Percentiles rank a stretch among this genome's conserved stretches.
Evolutionary conservation across 1,140 invertebrate genomes (phyloP).

Genomic region (Coptotermes formosanus): DNA sequence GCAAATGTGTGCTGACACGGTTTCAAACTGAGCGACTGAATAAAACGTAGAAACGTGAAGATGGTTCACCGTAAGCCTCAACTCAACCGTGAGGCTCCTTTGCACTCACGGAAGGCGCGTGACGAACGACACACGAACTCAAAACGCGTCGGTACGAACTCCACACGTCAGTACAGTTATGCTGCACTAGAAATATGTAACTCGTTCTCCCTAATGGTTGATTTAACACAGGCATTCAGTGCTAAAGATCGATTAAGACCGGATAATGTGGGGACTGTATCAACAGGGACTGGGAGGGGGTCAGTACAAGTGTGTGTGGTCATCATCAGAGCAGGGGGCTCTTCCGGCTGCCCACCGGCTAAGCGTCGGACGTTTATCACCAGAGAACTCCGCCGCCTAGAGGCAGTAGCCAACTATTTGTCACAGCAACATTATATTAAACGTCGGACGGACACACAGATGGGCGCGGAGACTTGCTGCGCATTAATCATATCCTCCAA

Average conservation of each 20-base stretch:
- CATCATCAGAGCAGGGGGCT: constrained; percentile 6
- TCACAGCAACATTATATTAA: constrained; percentile 26
- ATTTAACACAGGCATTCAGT: background rate
- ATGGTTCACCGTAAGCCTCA: no score
- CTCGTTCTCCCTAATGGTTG: background rate
- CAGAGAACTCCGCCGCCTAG: background rate
- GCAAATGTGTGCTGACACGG: no score
- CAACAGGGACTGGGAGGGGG: background rate
- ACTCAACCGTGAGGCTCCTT: no score
- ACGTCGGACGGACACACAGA: constrained; percentile 10
- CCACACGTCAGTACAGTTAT: no score
- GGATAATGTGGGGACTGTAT: background rate
- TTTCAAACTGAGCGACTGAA: no score
- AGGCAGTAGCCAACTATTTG: background rate
- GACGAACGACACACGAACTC: no score
- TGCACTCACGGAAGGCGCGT: no score
- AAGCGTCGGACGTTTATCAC: constrained; percentile 22
- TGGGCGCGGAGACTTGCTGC: background rate
- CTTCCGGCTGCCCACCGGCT: constrained; percentile 23
- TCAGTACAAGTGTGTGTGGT: background rate
- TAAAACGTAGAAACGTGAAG: no score
- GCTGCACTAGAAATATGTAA: background rate
- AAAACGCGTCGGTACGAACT: no score
- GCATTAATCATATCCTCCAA: constrained; percentile 17
- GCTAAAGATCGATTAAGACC: background rate